Conservation (phyloP, 1,140 invertebrate genomes). For the Rhopalosiphum padi region DNA sequence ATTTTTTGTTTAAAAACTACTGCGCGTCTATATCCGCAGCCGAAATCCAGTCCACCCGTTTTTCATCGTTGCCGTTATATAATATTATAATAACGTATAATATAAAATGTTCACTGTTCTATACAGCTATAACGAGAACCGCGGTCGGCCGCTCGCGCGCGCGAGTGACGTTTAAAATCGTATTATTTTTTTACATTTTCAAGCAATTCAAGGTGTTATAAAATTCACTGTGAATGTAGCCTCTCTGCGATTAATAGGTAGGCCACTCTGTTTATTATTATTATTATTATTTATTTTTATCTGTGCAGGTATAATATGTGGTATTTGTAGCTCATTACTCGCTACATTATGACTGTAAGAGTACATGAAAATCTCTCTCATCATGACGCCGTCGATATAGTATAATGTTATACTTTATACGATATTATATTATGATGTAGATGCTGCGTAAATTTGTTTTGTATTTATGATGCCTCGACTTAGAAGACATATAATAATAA, state of each 20-base stretch:
- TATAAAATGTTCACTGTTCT: neutral
- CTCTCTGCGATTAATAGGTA: neutral
- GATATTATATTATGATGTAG: neutral
- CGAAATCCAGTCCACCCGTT: neutral
- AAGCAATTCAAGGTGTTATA: neutral
- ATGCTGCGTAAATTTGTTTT: neutral
- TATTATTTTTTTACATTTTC: neutral
- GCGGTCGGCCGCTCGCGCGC: too few relatives aligned
- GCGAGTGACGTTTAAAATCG: neutral
- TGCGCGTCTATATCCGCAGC: neutral
- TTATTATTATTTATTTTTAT: conserved; percentile 18
- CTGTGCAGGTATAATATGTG: neutral
- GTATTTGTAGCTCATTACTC: neutral
- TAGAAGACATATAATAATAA: neutral
- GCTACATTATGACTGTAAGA: neutral
- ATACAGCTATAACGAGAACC: neutral
- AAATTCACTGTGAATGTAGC: neutral
- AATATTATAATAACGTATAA: neutral
- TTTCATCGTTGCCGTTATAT: neutral
- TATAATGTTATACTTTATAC: neutral
- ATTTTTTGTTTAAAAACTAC: neutral
- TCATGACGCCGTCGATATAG: neutral
- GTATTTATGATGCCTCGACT: neutral
- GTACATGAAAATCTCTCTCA: neutral
- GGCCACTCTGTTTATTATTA: neutral